Percentiles rank a stretch among this genome's conserved stretches.
Conservation (phyloP, 2,797 vertebrate species). For the Syngnathus rostellatus region DNA sequence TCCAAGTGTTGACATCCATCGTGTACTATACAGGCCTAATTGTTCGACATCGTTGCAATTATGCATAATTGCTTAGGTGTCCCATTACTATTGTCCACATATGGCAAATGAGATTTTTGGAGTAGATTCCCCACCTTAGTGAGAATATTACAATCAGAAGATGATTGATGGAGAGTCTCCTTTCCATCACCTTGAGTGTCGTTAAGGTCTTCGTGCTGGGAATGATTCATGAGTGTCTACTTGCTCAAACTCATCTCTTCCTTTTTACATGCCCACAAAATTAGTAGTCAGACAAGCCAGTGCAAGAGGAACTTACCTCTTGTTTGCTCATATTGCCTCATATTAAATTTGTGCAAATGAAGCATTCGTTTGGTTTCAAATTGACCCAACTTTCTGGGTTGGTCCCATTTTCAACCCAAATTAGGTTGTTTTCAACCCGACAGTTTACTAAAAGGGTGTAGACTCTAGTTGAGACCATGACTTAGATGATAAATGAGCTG, state of each 20-base stretch:
- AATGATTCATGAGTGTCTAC: slow-evolving; percentile 4
- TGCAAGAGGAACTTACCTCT: not conserved
- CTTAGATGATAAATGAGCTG: not conserved
- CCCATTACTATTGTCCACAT: too few relatives aligned
- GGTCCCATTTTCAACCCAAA: too few relatives aligned
- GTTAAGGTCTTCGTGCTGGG: not conserved
- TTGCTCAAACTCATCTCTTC: not conserved
- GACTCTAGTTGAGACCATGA: not conserved
- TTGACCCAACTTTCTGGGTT: too few relatives aligned
- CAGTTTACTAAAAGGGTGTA: not conserved
- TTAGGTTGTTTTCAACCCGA: too few relatives aligned
- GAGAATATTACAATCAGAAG: not conserved
- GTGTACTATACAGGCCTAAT: too few relatives aligned
- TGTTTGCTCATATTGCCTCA: not conserved
- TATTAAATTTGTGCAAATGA: too few relatives aligned
- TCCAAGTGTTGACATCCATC: too few relatives aligned
- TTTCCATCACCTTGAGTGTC: slow-evolving; percentile 1
- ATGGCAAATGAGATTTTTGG: not conserved
- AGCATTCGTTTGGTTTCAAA: too few relatives aligned
- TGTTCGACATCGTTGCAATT: too few relatives aligned
- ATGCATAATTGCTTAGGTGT: too few relatives aligned
- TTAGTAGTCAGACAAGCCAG: not conserved
- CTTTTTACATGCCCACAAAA: not conserved
- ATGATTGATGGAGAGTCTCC: not conserved
- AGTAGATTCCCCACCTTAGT: not conserved